Evolutionary conservation across 2,888 invertebrate genomes (phyloP).

Genomic region (Odontocolon sp.): DNA sequence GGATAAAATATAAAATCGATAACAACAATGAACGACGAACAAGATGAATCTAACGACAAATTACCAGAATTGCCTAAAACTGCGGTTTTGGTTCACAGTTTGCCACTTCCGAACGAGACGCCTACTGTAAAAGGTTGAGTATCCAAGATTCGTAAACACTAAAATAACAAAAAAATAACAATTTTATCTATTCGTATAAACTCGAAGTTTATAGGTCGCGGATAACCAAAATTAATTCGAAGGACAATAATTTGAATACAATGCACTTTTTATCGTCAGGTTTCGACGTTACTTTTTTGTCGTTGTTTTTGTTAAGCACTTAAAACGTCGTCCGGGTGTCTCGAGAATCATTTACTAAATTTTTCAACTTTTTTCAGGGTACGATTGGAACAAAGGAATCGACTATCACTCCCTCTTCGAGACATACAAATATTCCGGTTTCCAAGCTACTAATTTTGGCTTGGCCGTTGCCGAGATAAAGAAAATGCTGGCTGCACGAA

Average conservation of each 20-base stretch:
- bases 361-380: slow-evolving; percentile 83
- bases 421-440: slow-evolving; percentile 92
- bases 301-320: not conserved
- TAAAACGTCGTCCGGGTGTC: not conserved
- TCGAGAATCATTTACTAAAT: not conserved
- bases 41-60: slow-evolving; percentile 68
- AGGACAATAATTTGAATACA: too few relatives aligned
- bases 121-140: slow-evolving; percentile 85
- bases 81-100: slow-evolving; percentile 88
- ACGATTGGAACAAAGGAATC: slow-evolving; percentile 95
- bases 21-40: slow-evolving; percentile 51
- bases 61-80: slow-evolving; percentile 84
- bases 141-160: not conserved
- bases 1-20: slow-evolving; percentile 51
- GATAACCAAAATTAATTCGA: too few relatives aligned
- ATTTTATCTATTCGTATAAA: not conserved
- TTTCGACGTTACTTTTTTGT: slow-evolving; percentile 3
- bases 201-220: not conserved
- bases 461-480: slow-evolving; percentile 95
- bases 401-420: slow-evolving; percentile 92
- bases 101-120: slow-evolving; percentile 85
- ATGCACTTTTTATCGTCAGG: not conserved
- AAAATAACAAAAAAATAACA: not conserved
- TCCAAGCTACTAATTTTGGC: slow-evolving; percentile 98
- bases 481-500: slow-evolving; percentile 88